Base-by-base conservation (phyloP, 2,797 vertebrate species). In the Prunella strophiata region DNA sequence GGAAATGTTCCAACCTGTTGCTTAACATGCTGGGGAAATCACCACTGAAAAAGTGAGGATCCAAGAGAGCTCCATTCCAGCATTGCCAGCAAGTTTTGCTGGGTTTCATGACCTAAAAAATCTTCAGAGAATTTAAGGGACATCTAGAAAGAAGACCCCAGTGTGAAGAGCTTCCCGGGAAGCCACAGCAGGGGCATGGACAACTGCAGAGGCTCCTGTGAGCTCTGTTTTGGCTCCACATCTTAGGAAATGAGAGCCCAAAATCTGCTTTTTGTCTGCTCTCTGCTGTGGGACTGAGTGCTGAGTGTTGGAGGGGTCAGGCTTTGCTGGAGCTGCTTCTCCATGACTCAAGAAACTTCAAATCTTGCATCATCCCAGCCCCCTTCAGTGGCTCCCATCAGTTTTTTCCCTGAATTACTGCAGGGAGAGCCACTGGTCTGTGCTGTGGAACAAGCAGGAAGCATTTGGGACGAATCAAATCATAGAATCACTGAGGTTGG, bases 41-140 rank as follows among this genome's bases (percentile, higher is more conserved):
- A 0, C 47, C 55, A 20, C 34, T 2, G 16, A 21, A 54, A 68
- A 73, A 23, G 55, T 42, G 86, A 70, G 32, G 25, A 43, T 68
- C 59, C 57, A 26, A n/a, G 54, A 29, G n/a, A 88, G n/a, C 5
- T 66, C 66, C 32, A 7, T 42, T 62, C 57, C 50, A 32, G 18
- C 3, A 0, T 1, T 23, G 57, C 1, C 13, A 62, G 32, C 29
- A 67, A 54, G 10, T 8, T 67, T 61, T 40, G 27, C 36, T 36
- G 47, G 19, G 27, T n/a, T 76, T 51, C 48, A 8, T 7, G 51
- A 79, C 79, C 59, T 79, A 22, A 88, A 82, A 58, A 34, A 6
- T 19, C 77, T 61, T 30, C 48, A 48, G 61, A 84, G 47, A 30
- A 45, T 27, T 72, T 57, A 45, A 77, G n/a, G 34, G 27, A 66